A percentile compares a stretch with the other conserved stretches of the same genome.
phyloP scores from a whole-genome alignment of 2,113 vertebrate species.

The Thermophis baileyi region DNA sequence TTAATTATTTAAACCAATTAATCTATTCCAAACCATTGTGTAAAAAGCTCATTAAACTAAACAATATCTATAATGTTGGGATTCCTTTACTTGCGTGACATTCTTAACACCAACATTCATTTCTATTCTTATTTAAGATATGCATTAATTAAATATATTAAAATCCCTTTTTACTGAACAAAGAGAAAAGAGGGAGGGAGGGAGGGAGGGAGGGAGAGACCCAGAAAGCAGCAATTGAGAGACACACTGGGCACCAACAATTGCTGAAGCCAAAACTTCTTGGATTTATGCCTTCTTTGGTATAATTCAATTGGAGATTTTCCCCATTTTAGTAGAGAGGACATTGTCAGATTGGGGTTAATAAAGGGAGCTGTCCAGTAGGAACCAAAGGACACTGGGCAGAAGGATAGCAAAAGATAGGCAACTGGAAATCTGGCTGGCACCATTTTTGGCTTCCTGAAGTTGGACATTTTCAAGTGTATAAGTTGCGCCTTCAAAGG shows the following conservation, averaged over 20 bases:
- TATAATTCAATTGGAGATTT: not conserved
- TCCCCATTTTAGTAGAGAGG: not conserved
- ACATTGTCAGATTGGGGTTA: not conserved
- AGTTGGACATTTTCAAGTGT: not conserved
- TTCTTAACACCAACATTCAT: not conserved
- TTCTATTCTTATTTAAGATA: not conserved
- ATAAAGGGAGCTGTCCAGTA: not conserved
- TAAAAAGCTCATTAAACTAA: not conserved
- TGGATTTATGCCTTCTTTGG: not conserved
- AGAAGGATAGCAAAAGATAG: not conserved
- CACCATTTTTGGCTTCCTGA: not conserved
- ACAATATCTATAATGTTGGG: not conserved
- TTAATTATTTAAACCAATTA: not conserved
- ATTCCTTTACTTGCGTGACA: not conserved
- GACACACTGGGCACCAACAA: not conserved
- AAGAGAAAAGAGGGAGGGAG: not conserved
- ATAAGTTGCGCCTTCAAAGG: accelerated
- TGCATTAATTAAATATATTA: not conserved
- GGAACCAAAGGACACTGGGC: not conserved
- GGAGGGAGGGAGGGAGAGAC: not conserved
- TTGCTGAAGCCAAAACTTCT: not conserved
- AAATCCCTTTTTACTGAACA: not conserved
- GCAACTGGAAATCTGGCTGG: not conserved
- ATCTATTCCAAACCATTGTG: not conserved
- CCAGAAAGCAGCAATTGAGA: not conserved